Evolutionary conservation across 2,797 vertebrate species (phyloP).

Genomic region (Pygocentrus nattereri): DNA sequence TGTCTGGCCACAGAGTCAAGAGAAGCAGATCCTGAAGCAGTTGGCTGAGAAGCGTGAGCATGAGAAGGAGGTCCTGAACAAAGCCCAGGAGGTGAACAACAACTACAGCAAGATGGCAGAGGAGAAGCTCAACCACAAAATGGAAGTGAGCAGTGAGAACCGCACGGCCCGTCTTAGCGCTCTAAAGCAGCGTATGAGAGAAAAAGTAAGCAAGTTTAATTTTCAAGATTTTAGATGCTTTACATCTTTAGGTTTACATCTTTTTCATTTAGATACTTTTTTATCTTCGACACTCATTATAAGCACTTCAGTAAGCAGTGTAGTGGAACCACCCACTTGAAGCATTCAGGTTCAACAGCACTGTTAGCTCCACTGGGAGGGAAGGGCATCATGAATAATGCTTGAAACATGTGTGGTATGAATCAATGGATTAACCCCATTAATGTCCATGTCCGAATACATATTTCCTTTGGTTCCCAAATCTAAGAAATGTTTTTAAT

Average conservation of each 20-base stretch:
- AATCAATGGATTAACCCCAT: neutral
- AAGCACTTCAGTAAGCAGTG: neutral
- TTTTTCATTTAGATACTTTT: neutral
- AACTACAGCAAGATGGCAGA: slow-evolving; percentile 90
- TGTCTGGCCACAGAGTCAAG: slow-evolving; percentile 78
- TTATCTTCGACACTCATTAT: neutral
- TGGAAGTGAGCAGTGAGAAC: slow-evolving; percentile 90
- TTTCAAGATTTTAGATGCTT: neutral
- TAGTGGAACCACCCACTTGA: too few species aligned
- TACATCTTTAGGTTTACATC: neutral
- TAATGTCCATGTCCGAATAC: neutral
- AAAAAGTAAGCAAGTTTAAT: slow-evolving; percentile 77
- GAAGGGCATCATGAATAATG: neutral
- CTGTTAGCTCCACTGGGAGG: neutral
- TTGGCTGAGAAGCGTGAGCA: slow-evolving; percentile 87
- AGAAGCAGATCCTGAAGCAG: slow-evolving; percentile 87
- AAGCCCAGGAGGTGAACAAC: slow-evolving; percentile 87
- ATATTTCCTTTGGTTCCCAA: too few species aligned
- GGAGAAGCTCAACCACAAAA: slow-evolving; percentile 91
- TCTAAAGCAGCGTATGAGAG: slow-evolving; percentile 85
- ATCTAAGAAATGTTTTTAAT: too few species aligned
- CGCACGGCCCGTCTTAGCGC: slow-evolving; percentile 87
- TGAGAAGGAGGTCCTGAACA: slow-evolving; percentile 87
- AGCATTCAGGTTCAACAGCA: neutral
- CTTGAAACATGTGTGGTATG: neutral